phyloP scores from a whole-genome alignment of 2,888 invertebrate species.

The Acanthosoma haemorrhoidale region DNA sequence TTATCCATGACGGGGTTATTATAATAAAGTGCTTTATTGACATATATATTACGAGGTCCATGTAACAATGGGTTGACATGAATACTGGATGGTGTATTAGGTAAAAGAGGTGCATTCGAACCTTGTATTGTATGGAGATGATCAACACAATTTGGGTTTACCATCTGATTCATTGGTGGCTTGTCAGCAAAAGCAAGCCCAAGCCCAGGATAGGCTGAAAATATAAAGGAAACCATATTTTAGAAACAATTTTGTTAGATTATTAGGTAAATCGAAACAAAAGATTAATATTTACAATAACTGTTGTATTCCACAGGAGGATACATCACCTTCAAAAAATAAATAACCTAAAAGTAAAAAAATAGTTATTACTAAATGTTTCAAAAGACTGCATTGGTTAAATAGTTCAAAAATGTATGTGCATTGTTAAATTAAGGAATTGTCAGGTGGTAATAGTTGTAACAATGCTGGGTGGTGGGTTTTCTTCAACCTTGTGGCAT shows the following conservation, averaged over 20 bases:
- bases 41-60: background rate
- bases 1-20: background rate
- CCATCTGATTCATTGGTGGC: background rate
- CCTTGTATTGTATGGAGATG: background rate
- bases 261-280: background rate
- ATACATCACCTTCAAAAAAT: background rate
- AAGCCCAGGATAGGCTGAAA: background rate
- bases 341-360: background rate
- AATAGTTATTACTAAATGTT: background rate
- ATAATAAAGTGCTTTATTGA: conserved; percentile 7
- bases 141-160: background rate
- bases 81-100: background rate
- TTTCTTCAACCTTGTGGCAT: no score
- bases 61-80: background rate
- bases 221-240: background rate
- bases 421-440: no score
- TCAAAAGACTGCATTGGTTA: no score
- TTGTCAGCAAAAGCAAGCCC: background rate
- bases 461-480: no score
- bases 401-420: no score
- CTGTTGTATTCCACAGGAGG: background rate
- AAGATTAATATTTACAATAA: background rate
- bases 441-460: no score
- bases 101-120: background rate
- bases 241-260: background rate